Evolutionary conservation across 2,113 vertebrate genomes (phyloP), one percentile per base, ranked within the genome.

Genomic region (Diadophis punctatus): DNA sequence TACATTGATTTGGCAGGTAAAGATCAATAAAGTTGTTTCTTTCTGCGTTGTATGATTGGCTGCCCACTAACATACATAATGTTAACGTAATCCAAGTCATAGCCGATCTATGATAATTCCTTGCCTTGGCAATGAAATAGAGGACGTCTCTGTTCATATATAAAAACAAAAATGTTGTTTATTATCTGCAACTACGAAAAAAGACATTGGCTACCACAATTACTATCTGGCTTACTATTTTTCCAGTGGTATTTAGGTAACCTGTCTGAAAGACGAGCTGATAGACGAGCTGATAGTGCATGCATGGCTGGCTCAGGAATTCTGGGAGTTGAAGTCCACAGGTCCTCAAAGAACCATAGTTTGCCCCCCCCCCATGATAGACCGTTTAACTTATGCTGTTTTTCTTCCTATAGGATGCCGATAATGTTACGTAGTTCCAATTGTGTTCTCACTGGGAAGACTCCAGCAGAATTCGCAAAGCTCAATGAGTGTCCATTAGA

Each of bases 351-450:
- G n/a, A n/a, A n/a, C n/a, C n/a, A n/a, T n/a, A n/a, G n/a, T n/a
- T n/a, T n/a, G n/a, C n/a, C n/a, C n/a, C n/a, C n/a, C n/a, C n/a
- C n/a, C n/a, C n/a, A n/a, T n/a, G n/a, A n/a, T n/a, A 25, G 23
- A 43, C 10, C 3, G 0, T 27, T 58, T 22, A 92, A 68, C 12
- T 12, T 91, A 89, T 89, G n/a, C 18, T 92, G n/a, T 74, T 53
- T 74, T 90, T 74, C 16, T 56, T 94, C 93, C 93, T 95, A 89
- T 96, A 99, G 99, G 96, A 99, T 99, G 99, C 99, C 99, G 2
- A 99, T 99, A 94, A 99, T 99, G 99, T 97, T 99, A 56, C 98
- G 99, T 43, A 99, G 99, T 90, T 99, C 99, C 10, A 99, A 99
- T 95, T 99, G 99, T 94, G 99, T 99, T 60, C 98, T 99, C 84